A percentile compares a stretch with the other conserved stretches of the same genome.
These are phyloP conservation scores for Sesamia nonagrioides DNA, from an alignment of 1,140 invertebrate species.

Conservation along the genomic window DNA sequence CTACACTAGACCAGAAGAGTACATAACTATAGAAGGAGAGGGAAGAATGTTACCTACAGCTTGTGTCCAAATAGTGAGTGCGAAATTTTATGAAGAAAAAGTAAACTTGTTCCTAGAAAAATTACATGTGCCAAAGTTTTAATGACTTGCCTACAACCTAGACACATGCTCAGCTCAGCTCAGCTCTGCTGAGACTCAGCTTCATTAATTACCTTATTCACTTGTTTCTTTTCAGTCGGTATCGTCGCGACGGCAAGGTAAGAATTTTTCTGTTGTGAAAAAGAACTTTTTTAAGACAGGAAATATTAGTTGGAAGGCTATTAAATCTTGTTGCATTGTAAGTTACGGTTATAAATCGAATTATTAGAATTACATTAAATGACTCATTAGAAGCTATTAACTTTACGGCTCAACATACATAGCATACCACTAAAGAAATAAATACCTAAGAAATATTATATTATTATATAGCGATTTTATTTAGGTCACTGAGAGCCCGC, in stretches of 20 bases:
- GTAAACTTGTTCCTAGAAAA: neutral
- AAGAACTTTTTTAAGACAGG: slow-evolving; percentile 22
- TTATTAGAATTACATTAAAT: slow-evolving; percentile 32
- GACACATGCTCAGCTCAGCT: slow-evolving; percentile 29
- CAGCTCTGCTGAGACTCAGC: too few species aligned
- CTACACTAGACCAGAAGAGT: neutral
- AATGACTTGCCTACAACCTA: slow-evolving; percentile 6
- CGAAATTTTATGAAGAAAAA: neutral
- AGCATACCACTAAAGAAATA: slow-evolving; percentile 22
- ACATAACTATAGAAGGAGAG: neutral
- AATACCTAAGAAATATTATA: slow-evolving; percentile 28
- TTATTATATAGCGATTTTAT: neutral
- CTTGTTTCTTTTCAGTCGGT: slow-evolving; percentile 47
- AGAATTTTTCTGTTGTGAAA: slow-evolving; percentile 47
- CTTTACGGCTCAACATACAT: slow-evolving; percentile 5
- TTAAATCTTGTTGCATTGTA: neutral
- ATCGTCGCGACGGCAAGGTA: slow-evolving; percentile 45
- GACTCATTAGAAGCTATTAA: slow-evolving; percentile 31
- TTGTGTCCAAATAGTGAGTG: slow-evolving; percentile 21
- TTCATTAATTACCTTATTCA: slow-evolving; percentile 38
- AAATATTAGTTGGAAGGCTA: neutral
- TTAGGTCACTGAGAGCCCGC: slow-evolving; percentile 41
- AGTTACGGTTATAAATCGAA: slow-evolving; percentile 7
- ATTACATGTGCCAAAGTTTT: neutral
- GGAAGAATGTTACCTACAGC: slow-evolving; percentile 10